Percentiles rank a stretch among this genome's conserved stretches.
Evolutionary conservation across 23 tunicate genomes (phyloP).

Genomic region (Phallusia fumigata): DNA sequence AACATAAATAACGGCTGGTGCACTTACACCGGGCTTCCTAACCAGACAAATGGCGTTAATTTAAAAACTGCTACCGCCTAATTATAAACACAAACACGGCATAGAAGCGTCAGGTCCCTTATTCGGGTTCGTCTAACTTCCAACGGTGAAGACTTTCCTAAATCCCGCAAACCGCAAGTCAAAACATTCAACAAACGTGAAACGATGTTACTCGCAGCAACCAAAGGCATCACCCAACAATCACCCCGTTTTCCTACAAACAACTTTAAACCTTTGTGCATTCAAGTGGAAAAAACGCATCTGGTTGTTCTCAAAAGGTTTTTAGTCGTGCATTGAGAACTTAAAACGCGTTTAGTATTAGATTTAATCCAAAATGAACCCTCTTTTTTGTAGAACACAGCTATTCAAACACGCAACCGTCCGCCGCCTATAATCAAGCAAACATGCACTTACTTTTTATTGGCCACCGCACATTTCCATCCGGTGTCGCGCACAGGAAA

Average conservation of each 20-base stretch:
- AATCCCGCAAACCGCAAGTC: conserved; percentile 4
- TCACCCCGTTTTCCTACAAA: neutral
- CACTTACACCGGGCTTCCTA: too few relatives aligned
- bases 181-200: neutral
- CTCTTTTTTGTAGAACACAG: too few relatives aligned
- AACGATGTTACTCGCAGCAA: neutral
- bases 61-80: neutral
- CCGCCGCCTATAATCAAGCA: too few relatives aligned
- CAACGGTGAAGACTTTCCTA: too few relatives aligned
- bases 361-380: too few relatives aligned
- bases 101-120: neutral
- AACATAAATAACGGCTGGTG: too few relatives aligned
- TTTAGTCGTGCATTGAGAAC: too few relatives aligned
- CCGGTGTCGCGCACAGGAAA: neutral
- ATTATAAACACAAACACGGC: neutral
- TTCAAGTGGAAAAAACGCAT: too few relatives aligned
- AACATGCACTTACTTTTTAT: neutral
- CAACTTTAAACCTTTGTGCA: neutral
- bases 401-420: too few relatives aligned
- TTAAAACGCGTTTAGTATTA: too few relatives aligned
- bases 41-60: neutral
- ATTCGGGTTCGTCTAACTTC: too few relatives aligned
- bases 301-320: too few relatives aligned
- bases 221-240: neutral
- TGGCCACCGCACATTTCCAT: neutral